Evolutionary conservation across 2,888 invertebrate species (phyloP), one percentile per base, ranked within the genome.

Genomic region (Busseola fusca): DNA sequence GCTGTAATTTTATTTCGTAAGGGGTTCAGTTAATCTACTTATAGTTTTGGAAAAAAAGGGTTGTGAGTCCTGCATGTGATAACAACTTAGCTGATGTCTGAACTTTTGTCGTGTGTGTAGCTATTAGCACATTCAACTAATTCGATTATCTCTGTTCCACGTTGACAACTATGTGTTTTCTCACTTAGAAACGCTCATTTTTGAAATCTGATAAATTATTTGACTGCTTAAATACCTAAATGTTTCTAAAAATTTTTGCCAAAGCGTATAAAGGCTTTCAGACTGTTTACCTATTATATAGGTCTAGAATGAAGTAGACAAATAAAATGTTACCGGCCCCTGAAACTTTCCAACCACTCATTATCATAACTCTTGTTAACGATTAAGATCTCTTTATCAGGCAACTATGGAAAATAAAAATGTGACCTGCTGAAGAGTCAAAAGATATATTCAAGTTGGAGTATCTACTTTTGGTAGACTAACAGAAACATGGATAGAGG

Each of bases 1-100:
- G 83, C 85, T 84, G 83, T 87, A 83, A 87, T 87, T 88, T 89
- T 86, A 87, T 86, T 85, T 80, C 76, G 75, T 81, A 75, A 81
- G 81, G 76, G 82, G 73, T 74, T 69, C 16, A 42, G 27, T 74
- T n/a, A 54, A 72, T 69, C 40, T 21, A 3, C 40, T 3, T 56
- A 27, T 45, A 21, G 48, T 60, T 81, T 68, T 76, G 37, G 12
- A 27, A 4, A 52, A 30, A 34, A 10, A 6, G 45, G n/a, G 14
- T 14, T 10, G 18, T 14, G 18, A 34, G 9, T 48, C n/a, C 3
- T 69, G 25, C 12, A 10, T 21, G 54, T 7, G 7, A 56, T 34
- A 16, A 69, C 34, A 27, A 69, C n/a, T 6, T 21, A 9, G 21
- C 1, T n/a, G 27, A 18, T 34, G 9, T 30, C 0, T 21, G n/a